Evolutionary conservation across 2,797 vertebrate species (phyloP), one percentile per base, ranked within the genome.

Genomic region (Tapera naevia): DNA sequence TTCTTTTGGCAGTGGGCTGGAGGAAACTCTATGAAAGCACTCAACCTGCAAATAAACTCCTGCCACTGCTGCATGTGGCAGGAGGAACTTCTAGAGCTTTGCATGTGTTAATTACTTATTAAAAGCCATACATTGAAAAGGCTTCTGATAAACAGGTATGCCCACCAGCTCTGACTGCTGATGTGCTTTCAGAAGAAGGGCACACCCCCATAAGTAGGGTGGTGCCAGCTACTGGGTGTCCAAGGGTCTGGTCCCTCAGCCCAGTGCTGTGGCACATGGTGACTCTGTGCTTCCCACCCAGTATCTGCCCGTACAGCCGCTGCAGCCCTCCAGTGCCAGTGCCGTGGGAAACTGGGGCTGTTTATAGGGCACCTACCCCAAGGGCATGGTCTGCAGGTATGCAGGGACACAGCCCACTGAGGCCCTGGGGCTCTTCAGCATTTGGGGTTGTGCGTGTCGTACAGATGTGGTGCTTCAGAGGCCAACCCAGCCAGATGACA

Each of bases 271-370:
- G 33, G 37, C 16, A 22, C 3, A 6, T 2, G 17, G 10, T 25
- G 50, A 35, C 45, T 32, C 17, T 13, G 45, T 4, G 1, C 28
- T 39, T 85, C 46, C 28, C 51, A 32, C 23, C 23, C 10, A 4
- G 0, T 33, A n/a, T 17, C 57, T 16, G 25, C 23, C 30, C 1
- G 0, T 56, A 3, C 21, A 30, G 24, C 35, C 2, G 1, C 71
- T 2, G 4, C 35, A 51, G 76, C 43, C n/a, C 23, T 13, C n/a
- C 5, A 1, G 41, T 41, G 61, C 35, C 12, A 7, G 22, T n/a
- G 10, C 28, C 8, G 1, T 0, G 1, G 39, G n/a, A n/a, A 50
- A 41, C 18, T 2, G 4, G 23, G 27, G 51, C 37, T 58, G n/a
- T 12, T 37, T 1, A 45, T 18, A 45, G 45, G 45, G 45, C 45